These are phyloP conservation scores for Molorchus minor DNA, from an alignment of 2,888 invertebrate species.

Conservation along the genomic window DNA sequence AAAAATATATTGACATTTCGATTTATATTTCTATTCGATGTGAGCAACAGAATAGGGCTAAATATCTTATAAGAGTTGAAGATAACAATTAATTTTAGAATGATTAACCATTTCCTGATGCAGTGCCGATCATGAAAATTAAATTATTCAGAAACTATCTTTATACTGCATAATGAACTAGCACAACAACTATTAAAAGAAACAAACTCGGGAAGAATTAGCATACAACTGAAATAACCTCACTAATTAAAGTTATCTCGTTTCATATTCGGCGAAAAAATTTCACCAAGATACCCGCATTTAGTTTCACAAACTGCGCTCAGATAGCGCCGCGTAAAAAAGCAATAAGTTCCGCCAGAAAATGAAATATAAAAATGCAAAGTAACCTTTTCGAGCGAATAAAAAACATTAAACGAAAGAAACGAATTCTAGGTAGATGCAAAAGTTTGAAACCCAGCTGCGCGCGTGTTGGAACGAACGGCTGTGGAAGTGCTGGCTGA, in stretches of 20 bases:
- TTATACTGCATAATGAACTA: not conserved
- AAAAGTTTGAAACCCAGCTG: conserved; percentile 23
- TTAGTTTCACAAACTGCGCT: conserved; percentile 24
- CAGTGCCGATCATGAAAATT: too few relatives aligned
- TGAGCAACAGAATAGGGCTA: too few relatives aligned
- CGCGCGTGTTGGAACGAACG: conserved; percentile 28
- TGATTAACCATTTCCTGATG: too few relatives aligned
- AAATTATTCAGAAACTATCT: too few relatives aligned
- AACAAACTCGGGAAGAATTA: not conserved
- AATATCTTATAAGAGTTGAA: too few relatives aligned
- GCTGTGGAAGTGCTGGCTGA: conserved; percentile 32
- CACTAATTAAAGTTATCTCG: not conserved
- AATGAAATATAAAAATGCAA: conserved; percentile 28
- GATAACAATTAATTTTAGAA: too few relatives aligned
- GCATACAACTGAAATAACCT: conserved; percentile 4
- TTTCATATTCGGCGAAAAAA: conserved; percentile 4
- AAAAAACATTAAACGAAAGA: conserved; percentile 19
- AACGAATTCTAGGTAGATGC: conserved; percentile 23
- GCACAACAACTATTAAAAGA: not conserved
- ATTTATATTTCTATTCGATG: too few relatives aligned
- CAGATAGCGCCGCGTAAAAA: conserved; percentile 17
- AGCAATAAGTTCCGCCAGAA: conserved; percentile 23
- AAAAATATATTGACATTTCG: too few relatives aligned
- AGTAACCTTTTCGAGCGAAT: conserved; percentile 17
- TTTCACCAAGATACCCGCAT: conserved; percentile 9